Conservation (phyloP, 2,888 invertebrate species). For the Thelaira solivaga region DNA sequence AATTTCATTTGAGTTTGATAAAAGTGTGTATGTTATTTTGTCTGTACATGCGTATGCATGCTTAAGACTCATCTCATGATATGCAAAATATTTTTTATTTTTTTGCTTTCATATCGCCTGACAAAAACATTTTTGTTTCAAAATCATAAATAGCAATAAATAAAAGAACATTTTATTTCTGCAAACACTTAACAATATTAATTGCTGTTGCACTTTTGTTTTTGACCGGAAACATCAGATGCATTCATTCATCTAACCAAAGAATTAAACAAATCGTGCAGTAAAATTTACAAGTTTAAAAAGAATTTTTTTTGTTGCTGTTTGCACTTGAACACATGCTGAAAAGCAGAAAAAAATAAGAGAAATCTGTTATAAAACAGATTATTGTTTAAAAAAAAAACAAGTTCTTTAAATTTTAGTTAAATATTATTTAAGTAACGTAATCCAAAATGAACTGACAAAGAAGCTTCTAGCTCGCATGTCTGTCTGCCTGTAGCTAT, state of each 20-base stretch:
- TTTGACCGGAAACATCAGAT: slow-evolving; percentile 63
- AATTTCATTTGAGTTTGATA: no score
- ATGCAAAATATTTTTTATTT: background rate
- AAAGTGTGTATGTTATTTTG: no score
- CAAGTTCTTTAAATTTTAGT: no score
- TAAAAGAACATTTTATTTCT: slow-evolving; percentile 26
- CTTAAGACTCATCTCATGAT: background rate
- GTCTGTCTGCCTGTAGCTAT: no score
- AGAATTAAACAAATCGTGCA: slow-evolving; percentile 20
- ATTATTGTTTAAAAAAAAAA: background rate
- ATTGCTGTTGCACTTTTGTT: slow-evolving; percentile 60
- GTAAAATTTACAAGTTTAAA: background rate
- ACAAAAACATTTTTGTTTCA: slow-evolving; percentile 26
- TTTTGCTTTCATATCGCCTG: slow-evolving; percentile 13
- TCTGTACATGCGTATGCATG: no score
- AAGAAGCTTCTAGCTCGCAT: no score
- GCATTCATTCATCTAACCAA: slow-evolving; percentile 58
- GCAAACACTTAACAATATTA: slow-evolving; percentile 56
- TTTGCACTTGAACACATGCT: slow-evolving; percentile 10
- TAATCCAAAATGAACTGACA: no score
- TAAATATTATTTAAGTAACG: no score
- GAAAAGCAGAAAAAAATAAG: background rate
- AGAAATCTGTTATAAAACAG: background rate
- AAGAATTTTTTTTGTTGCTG: no score
- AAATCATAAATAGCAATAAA: slow-evolving; percentile 31